phyloP scores from a whole-genome alignment of 2,113 vertebrate species.

The Chaetodon auriga region DNA sequence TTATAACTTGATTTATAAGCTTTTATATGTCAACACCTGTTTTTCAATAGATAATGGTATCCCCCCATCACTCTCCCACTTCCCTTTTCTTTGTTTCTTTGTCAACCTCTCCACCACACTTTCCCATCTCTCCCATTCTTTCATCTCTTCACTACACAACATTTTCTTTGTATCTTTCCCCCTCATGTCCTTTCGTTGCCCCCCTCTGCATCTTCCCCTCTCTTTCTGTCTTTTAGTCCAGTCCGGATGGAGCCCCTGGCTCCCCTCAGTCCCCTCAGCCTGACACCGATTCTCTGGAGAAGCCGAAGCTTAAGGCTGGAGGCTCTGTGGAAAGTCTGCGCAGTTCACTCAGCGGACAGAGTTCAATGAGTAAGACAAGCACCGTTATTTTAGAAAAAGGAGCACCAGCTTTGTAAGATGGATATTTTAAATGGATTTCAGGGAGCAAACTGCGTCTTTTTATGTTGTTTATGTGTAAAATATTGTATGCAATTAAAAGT shows the following conservation, averaged over 20 bases:
- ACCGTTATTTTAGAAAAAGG: background rate
- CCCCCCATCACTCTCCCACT: background rate
- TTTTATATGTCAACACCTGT: background rate
- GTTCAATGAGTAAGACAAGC: constrained; percentile 95
- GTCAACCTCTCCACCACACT: background rate
- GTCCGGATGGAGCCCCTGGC: constrained; percentile 87
- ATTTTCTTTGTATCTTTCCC: constrained; percentile 10
- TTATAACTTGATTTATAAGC: background rate
- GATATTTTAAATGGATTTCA: background rate
- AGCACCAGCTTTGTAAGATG: background rate
- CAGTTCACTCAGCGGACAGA: constrained; percentile 97
- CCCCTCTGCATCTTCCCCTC: constrained; percentile 22
- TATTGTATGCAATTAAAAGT: background rate
- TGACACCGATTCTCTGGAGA: constrained; percentile 90
- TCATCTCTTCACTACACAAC: constrained; percentile 7
- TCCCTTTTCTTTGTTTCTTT: background rate
- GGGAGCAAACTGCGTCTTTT: too few relatives aligned
- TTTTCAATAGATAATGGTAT: constrained; percentile 8
- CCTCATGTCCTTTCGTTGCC: constrained; percentile 7
- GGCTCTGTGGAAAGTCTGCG: constrained; percentile 97
- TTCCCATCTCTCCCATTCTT: background rate
- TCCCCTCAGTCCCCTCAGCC: constrained; percentile 88
- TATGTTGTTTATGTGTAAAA: background rate
- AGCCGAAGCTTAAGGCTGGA: constrained; percentile 96
- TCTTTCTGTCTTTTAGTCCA: constrained; percentile 82